Base-by-base conservation (phyloP, 2,113 vertebrate species). In the Petrocephalus zakoni region DNA sequence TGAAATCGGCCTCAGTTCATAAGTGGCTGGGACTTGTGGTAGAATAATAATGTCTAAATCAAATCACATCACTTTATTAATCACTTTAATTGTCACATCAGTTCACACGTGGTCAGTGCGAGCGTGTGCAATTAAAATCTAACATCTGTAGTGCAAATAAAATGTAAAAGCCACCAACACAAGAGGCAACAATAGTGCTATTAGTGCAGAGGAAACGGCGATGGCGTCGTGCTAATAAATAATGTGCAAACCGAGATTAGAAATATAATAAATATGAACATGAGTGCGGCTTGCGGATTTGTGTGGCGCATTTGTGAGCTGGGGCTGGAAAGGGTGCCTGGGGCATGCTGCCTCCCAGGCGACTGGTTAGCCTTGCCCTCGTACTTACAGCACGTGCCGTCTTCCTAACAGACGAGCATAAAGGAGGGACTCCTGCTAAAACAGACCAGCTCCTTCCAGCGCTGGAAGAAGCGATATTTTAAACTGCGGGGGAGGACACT, bases 391-490 rank as follows among this genome's bases (percentile, higher is more conserved):
- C 46, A 17, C 10, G 5, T 53, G 29, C 51, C 11, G 37, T 88
- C 85, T 81, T 1, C 92, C 94, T 90, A 91, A 21, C 94, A 99
- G 98, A 98, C 98, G 37, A 99, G 98, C 91, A 95, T 99, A 93
- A 99, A 98, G 94, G 98, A 99, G 91, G 98, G 98, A 88, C 92
- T 99, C 90, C 93, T 99, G 87, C 92, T 99, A 93, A 99, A 99
- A 94, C 98, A 99, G 96, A 99, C 98, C 88, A 99, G 98, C 91
- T 99, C 98, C n/a, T 99, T 99, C 94, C 98, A 99, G 93, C 96
- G 98, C 91, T 99, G 98, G 98, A 99, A 98, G 92, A 99, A 98
- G 84, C 96, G 98, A 88, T 99, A 99, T 93, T 99, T 99, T 94
- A 99, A 99, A 93, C 96, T 99, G 88, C 96, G 98, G 92, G 98